These are phyloP conservation scores for Watersipora subatra DNA, from an alignment of 1,140 invertebrate species.

Conservation along the genomic window DNA sequence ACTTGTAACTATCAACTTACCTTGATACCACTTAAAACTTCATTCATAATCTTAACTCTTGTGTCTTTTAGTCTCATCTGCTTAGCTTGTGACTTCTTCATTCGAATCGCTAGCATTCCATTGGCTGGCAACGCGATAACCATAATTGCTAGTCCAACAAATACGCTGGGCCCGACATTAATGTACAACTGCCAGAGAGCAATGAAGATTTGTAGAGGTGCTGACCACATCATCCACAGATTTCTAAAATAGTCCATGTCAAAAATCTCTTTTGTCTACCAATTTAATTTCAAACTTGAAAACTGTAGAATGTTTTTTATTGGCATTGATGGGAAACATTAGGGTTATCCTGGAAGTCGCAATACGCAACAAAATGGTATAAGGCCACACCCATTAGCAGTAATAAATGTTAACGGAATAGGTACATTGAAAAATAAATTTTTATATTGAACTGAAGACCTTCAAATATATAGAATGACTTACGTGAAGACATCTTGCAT, in stretches of 20 bases:
- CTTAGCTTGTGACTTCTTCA: conserved; percentile 17
- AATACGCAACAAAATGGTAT: too few relatives aligned
- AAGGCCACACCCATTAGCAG: too few relatives aligned
- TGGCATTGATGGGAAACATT: too few relatives aligned
- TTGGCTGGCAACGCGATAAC: conserved; percentile 64
- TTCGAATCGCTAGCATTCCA: conserved; percentile 64
- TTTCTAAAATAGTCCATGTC: not conserved
- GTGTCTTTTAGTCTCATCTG: conserved; percentile 43
- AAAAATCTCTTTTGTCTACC: too few relatives aligned
- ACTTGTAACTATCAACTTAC: too few relatives aligned
- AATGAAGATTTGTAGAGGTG: conserved; percentile 32
- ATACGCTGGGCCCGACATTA: conserved; percentile 58
- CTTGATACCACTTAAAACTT: conserved; percentile 39
- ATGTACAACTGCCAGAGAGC: conserved; percentile 39
- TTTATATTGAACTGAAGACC: too few relatives aligned
- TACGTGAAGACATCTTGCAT: conserved; percentile 44
- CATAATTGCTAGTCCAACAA: conserved; percentile 83
- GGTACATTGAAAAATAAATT: too few relatives aligned
- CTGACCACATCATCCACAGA: conserved; percentile 27
- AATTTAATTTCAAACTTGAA: too few relatives aligned
- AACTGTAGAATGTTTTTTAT: too few relatives aligned
- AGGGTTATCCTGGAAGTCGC: not conserved
- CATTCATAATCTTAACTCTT: conserved; percentile 39
- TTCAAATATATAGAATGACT: too few relatives aligned
- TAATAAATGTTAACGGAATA: too few relatives aligned